Evolutionary conservation across 1,140 invertebrate species (phyloP).

Genomic region (Holotrichia oblita): DNA sequence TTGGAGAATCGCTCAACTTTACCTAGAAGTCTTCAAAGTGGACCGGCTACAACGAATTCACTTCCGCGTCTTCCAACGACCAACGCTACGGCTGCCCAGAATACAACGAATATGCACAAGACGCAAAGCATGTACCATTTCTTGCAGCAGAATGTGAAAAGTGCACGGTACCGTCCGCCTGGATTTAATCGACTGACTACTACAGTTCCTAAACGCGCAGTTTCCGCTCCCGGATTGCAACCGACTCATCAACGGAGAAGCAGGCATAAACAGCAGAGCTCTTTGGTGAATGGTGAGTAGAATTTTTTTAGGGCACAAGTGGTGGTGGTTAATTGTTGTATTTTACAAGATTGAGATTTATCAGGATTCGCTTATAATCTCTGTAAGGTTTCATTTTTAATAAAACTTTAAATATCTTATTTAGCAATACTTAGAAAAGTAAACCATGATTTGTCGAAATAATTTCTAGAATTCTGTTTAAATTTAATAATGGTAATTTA

Average conservation of each 20-base stretch:
- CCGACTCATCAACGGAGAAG: constrained; percentile 66
- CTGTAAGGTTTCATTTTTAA: too few species aligned
- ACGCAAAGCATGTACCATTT: constrained; percentile 74
- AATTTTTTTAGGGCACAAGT: not conserved
- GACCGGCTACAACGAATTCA: constrained; percentile 75
- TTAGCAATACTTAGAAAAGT: too few species aligned
- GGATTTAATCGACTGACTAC: constrained; percentile 70
- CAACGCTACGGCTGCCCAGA: constrained; percentile 61
- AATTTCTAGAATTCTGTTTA: too few species aligned
- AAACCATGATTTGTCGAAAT: too few species aligned
- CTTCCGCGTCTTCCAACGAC: constrained; percentile 75
- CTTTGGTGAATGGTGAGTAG: constrained; percentile 66
- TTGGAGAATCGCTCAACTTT: constrained; percentile 68
- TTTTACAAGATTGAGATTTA: too few species aligned
- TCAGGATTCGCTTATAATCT: too few species aligned
- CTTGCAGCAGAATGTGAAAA: constrained; percentile 74
- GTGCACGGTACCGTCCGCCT: constrained; percentile 85
- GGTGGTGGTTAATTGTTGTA: constrained; percentile 15
- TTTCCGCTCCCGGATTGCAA: constrained; percentile 77
- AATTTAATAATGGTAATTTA: too few species aligned
- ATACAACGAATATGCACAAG: constrained; percentile 70
- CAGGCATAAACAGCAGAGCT: constrained; percentile 65
- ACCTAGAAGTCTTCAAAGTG: constrained; percentile 71
- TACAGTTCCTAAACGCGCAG: constrained; percentile 71
- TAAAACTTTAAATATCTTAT: too few species aligned